These are phyloP conservation scores for Troilus luridus DNA, from an alignment of 2,888 invertebrate genomes.

Conservation along the genomic window DNA sequence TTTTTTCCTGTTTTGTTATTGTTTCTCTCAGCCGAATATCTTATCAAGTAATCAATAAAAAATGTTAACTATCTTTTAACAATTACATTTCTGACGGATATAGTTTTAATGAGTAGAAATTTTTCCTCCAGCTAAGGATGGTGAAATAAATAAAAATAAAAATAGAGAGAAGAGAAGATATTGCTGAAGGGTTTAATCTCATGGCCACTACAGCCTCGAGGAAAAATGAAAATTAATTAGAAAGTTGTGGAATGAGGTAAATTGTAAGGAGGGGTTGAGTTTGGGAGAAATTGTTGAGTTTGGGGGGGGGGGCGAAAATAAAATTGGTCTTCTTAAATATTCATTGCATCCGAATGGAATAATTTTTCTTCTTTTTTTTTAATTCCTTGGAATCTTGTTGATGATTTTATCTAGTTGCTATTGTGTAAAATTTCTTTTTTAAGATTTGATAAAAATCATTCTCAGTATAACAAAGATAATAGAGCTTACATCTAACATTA, in stretches of 20 bases:
- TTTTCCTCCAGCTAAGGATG: not conserved
- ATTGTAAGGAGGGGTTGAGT: not conserved
- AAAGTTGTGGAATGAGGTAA: conserved; percentile 34
- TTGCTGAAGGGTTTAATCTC: conserved; percentile 4
- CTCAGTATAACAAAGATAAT: no score
- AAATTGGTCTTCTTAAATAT: conserved; percentile 21
- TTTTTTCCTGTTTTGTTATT: no score
- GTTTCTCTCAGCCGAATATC: no score
- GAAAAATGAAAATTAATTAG: conserved; percentile 39
- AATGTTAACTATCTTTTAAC: no score
- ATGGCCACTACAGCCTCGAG: not conserved
- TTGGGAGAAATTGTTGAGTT: not conserved
- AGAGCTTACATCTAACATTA: no score
- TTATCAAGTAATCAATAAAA: no score
- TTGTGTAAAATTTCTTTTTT: not conserved
- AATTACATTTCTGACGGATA: no score
- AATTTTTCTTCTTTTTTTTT: not conserved
- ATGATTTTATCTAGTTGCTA: not conserved
- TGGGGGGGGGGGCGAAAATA: not conserved
- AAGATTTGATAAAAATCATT: not conserved
- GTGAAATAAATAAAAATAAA: not conserved
- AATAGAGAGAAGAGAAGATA: not conserved
- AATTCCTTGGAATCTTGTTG: not conserved
- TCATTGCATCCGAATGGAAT: not conserved
- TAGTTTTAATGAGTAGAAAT: no score